A percentile compares a stretch with the other conserved stretches of the same genome.
Evolutionary conservation across 2,888 invertebrate species (phyloP).

Genomic region (Cerceris ruficornis): DNA sequence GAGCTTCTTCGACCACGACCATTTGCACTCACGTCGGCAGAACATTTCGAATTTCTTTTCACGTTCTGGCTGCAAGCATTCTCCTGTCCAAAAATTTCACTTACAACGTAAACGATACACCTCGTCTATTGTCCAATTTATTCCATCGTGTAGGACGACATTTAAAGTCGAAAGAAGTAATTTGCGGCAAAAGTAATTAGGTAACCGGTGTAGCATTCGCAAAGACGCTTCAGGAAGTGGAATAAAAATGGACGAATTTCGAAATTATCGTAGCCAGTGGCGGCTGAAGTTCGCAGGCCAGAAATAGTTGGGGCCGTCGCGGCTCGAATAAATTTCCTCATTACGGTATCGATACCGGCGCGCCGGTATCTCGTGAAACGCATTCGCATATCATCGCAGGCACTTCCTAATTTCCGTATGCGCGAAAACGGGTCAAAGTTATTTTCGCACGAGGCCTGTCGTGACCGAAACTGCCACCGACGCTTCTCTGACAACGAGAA

Average conservation of each 20-base stretch:
- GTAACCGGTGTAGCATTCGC: too few species aligned
- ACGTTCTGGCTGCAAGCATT: too few species aligned
- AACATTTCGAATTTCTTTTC: not conserved
- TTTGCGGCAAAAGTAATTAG: too few species aligned
- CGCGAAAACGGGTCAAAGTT: conserved; percentile 69
- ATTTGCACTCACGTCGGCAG: not conserved
- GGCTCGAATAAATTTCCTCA: conserved; percentile 5
- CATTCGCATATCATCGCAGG: conserved; percentile 16
- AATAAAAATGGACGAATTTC: not conserved
- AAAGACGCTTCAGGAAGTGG: too few species aligned
- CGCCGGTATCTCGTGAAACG: conserved; percentile 1
- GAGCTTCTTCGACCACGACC: not conserved
- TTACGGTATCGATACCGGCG: conserved; percentile 9
- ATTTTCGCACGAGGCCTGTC: conserved; percentile 65
- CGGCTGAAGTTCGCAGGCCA: not conserved
- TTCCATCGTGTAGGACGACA: too few species aligned
- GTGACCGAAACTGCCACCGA: conserved; percentile 49
- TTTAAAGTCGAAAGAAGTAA: too few species aligned
- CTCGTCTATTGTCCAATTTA: too few species aligned
- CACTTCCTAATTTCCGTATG: conserved; percentile 63
- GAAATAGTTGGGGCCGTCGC: not conserved
- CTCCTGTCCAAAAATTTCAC: too few species aligned
- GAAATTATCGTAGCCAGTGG: not conserved
- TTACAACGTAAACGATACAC: too few species aligned
- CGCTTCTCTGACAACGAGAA: conserved; percentile 37